Evolutionary conservation across 1,140 invertebrate species (phyloP), one percentile per base, ranked within the genome.

Genomic region (Helicoverpa zea): DNA sequence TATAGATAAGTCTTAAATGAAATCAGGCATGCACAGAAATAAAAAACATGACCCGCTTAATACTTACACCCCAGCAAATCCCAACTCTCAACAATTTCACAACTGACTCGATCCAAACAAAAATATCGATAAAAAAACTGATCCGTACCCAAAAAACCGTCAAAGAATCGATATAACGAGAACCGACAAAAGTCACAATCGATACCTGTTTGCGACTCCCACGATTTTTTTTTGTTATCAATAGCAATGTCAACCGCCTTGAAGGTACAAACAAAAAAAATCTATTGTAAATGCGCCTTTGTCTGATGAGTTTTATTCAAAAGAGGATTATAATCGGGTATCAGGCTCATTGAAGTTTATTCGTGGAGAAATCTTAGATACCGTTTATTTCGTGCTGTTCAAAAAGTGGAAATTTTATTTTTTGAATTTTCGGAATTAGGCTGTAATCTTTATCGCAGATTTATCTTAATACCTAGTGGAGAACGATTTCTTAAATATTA

Each of bases 191-290:
- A 85, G 87, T 85, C 85, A 83, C 83, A 52, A 86, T 87, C 83
- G 86, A 88, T 88, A 84, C 86, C 80, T 86, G 83, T 87, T 85
- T 87, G 87, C 85, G 81, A 84, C 84, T 87, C 87, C 87, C 87
- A 90, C 86, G 85, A 83, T 83, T 84, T 88, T 86, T 86, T 85
- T 84, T 80, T 73, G 80, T 78, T 84, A 79, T 83, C 81, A 86
- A 86, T 84, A 70, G 66, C 84, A 86, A 85, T 85, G 86, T 87
- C 86, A 87, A 86, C 51, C 63, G 58, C 82, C 78, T 86, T 82
- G 78, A 58, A 81, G 58, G 78, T 77, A 80, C 72, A 80, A 81
- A 82, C 79, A 85, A 86, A 88, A 91, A 85, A 63, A 75, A 58
- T 77, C 78, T 77, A 85, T 90, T 88, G 85, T 89, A 76, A 43